Evolutionary conservation across 2,888 invertebrate species (phyloP).

Genomic region (Orchesellides sinensis): DNA sequence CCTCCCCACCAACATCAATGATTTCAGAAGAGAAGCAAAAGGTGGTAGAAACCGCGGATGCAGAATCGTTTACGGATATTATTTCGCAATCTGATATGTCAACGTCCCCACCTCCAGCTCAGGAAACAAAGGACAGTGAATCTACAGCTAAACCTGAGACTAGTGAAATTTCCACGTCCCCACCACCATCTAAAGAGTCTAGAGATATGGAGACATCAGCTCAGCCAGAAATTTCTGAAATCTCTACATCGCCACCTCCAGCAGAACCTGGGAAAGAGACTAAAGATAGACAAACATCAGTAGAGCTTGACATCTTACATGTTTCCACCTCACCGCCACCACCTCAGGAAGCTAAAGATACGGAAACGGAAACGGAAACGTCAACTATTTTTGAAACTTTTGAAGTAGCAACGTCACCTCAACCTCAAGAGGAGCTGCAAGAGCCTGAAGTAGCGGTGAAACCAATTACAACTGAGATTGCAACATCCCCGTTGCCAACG

Average conservation of each 20-base stretch:
- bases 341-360: background rate
- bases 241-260: background rate
- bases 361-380: conserved; percentile 16
- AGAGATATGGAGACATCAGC: background rate
- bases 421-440: background rate
- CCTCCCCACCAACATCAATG: background rate
- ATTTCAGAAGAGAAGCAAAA: background rate
- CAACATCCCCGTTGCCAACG: conserved; percentile 76
- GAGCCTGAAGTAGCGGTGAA: conserved; percentile 17
- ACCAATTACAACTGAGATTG: conserved; percentile 75
- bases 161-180: conserved; percentile 11
- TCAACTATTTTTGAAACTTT: too few relatives aligned
- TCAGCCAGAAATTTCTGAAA: background rate
- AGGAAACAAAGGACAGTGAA: background rate
- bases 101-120: conserved; percentile 76
- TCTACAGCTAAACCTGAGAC: too few relatives aligned
- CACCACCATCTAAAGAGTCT: background rate
- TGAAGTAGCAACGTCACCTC: conserved; percentile 15
- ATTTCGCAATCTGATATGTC: conserved; percentile 75
- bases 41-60: background rate
- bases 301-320: conserved; percentile 45
- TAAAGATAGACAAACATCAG: conserved; percentile 29
- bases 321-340: conserved; percentile 18
- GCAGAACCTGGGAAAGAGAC: background rate
- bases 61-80: background rate